These are phyloP conservation scores for Pedicia rivosa DNA, from an alignment of 2,888 invertebrate species.

Conservation along the genomic window DNA sequence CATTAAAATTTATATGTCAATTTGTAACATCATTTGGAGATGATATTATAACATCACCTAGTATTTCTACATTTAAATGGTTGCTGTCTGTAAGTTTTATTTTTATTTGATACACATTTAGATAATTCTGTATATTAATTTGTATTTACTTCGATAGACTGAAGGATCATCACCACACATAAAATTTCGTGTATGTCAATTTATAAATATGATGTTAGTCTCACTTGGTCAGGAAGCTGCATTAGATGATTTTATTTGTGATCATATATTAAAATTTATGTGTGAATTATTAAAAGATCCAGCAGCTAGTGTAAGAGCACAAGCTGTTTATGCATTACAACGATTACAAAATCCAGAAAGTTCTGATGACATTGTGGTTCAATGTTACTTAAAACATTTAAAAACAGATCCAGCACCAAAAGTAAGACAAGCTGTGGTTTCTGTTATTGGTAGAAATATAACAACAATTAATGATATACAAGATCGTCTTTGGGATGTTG, in stretches of 20 bases:
- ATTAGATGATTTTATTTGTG: conserved; percentile 60
- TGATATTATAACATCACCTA: conserved; percentile 27
- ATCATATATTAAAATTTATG: conserved; percentile 54
- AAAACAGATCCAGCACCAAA: conserved; percentile 60
- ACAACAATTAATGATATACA: conserved; percentile 54
- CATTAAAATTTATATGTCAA: conserved; percentile 52
- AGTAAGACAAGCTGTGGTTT: conserved; percentile 52
- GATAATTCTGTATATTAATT: neutral
- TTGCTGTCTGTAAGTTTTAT: conserved; percentile 19
- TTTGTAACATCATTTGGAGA: conserved; percentile 46
- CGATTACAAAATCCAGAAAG: conserved; percentile 66
- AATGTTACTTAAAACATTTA: conserved; percentile 53
- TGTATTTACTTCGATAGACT: conserved; percentile 19
- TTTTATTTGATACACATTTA: conserved; percentile 4
- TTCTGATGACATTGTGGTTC: conserved; percentile 56
- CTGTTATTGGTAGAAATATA: conserved; percentile 54
- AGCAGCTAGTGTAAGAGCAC: conserved; percentile 56
- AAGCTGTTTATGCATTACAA: conserved; percentile 62
- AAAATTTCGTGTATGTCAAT: conserved; percentile 59
- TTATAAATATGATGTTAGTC: conserved; percentile 57
- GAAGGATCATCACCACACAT: conserved; percentile 36
- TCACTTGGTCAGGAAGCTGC: conserved; percentile 60
- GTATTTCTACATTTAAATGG: conserved; percentile 21
- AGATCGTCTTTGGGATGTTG: conserved; percentile 58
- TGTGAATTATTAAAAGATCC: conserved; percentile 44